A percentile compares a stretch with the other conserved stretches of the same genome.
These are phyloP conservation scores for Erannis defoliaria DNA, from an alignment of 2,888 invertebrate genomes.

Conservation along the genomic window DNA sequence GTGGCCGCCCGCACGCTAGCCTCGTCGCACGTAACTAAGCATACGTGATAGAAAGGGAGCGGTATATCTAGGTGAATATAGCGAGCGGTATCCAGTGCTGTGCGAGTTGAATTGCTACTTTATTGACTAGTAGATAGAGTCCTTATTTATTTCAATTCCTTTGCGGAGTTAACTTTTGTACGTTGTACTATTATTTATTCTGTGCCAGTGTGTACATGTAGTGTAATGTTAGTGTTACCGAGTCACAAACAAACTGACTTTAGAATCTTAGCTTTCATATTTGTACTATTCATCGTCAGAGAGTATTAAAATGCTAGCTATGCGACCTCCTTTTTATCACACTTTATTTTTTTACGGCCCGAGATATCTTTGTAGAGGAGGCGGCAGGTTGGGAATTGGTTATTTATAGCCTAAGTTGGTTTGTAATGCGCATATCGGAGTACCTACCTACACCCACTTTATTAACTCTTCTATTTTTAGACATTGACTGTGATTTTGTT, in stretches of 20 bases:
- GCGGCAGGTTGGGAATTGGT: constrained; percentile 32
- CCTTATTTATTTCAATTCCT: too few relatives aligned
- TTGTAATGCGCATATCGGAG: constrained; percentile 19
- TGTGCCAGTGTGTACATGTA: too few relatives aligned
- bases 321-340: constrained; percentile 56
- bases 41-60: too few relatives aligned
- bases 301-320: constrained; percentile 76
- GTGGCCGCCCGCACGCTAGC: too few relatives aligned
- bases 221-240: too few relatives aligned
- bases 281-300: constrained; percentile 78
- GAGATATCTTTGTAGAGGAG: constrained; percentile 34
- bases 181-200: too few relatives aligned
- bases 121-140: too few relatives aligned
- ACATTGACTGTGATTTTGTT: neutral
- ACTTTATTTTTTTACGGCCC: constrained; percentile 48
- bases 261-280: constrained; percentile 32
- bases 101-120: too few relatives aligned
- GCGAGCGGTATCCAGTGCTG: too few relatives aligned
- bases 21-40: too few relatives aligned
- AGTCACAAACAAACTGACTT: constrained; percentile 2
- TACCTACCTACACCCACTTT: neutral
- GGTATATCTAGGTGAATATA: too few relatives aligned
- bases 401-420: constrained; percentile 29
- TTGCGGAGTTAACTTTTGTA: too few relatives aligned
- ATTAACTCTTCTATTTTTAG: constrained; percentile 3